Evolutionary conservation across 1,140 invertebrate genomes (phyloP).

Genomic region (Leptinotarsa lineolata): DNA sequence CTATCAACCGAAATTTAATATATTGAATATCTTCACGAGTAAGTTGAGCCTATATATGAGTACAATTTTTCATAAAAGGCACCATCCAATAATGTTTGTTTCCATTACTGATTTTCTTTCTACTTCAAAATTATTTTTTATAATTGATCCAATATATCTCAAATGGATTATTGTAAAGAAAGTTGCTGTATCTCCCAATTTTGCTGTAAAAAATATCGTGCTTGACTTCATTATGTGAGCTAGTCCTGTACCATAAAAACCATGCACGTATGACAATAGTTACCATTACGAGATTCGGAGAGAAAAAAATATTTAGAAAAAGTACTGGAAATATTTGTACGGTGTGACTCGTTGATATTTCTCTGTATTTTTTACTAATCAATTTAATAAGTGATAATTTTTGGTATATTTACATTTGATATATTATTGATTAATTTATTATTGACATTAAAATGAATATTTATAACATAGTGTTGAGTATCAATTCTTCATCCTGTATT

Average conservation of each 20-base stretch:
- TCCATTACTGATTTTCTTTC: no score
- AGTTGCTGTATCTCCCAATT: no score
- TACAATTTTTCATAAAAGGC: no score
- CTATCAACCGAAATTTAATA: no score
- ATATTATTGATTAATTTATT: constrained; percentile 37
- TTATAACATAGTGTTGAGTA: constrained; percentile 18
- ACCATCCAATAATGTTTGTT: no score
- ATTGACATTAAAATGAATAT: constrained; percentile 32
- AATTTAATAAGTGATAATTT: constrained; percentile 40
- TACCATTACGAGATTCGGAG: constrained; percentile 35
- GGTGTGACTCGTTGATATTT: constrained; percentile 26
- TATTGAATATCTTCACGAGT: no score
- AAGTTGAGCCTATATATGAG: no score
- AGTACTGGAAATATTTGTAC: constrained; percentile 12
- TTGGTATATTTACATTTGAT: constrained; percentile 40
- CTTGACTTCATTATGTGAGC: constrained; percentile 22
- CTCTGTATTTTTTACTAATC: constrained; percentile 32
- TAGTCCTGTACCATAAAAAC: constrained; percentile 34
- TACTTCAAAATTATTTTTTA: no score
- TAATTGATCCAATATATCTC: no score
- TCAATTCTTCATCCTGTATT: not conserved
- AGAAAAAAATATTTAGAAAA: constrained; percentile 13
- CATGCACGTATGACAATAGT: constrained; percentile 40
- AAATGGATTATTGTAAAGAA: no score
- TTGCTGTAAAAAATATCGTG: no score